Evolutionary conservation across 2,797 vertebrate genomes (phyloP).

Genomic region (Parauchenoglanis punctatus): DNA sequence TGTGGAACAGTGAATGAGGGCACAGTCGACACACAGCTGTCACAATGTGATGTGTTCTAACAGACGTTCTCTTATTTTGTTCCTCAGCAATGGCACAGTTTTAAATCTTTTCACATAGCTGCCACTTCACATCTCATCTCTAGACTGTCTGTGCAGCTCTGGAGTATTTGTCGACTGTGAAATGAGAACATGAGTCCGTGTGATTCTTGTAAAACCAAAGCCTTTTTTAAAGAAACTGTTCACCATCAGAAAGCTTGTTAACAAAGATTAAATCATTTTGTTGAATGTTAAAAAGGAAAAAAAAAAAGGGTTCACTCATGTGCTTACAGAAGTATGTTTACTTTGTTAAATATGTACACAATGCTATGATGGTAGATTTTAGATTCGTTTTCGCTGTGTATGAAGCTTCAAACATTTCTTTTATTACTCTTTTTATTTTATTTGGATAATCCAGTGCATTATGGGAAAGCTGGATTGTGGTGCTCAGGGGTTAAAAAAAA

Average conservation of each 20-base stretch:
- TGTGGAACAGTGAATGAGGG: constrained; percentile 40
- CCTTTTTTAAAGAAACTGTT: constrained; percentile 49
- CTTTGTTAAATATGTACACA: constrained; percentile 70
- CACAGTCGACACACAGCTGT: constrained; percentile 56
- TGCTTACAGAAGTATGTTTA: constrained; percentile 69
- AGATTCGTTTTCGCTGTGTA: constrained; percentile 69
- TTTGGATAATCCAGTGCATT: constrained; percentile 78
- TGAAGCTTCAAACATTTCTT: constrained; percentile 67
- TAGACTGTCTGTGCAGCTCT: constrained; percentile 41
- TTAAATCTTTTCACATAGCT: constrained; percentile 41
- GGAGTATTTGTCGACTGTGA: constrained; percentile 61
- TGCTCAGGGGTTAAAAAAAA: constrained; percentile 81
- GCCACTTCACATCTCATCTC: constrained; percentile 41
- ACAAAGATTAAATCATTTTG: constrained; percentile 55
- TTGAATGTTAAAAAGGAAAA: constrained; percentile 51
- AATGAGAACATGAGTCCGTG: constrained; percentile 49
- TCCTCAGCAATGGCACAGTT: constrained; percentile 48
- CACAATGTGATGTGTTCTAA: constrained; percentile 49
- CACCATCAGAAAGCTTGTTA: constrained; percentile 54
- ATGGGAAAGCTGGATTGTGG: constrained; percentile 78
- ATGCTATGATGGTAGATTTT: constrained; percentile 76
- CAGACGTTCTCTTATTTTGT: constrained; percentile 28
- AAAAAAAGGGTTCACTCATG: constrained; percentile 57
- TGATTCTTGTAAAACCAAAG: constrained; percentile 70
- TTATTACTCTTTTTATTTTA: constrained; percentile 67